Percentiles rank a stretch among this genome's conserved stretches.
phyloP scores from a whole-genome alignment of 2,888 invertebrate genomes.

The Lamellibrachia columna region DNA sequence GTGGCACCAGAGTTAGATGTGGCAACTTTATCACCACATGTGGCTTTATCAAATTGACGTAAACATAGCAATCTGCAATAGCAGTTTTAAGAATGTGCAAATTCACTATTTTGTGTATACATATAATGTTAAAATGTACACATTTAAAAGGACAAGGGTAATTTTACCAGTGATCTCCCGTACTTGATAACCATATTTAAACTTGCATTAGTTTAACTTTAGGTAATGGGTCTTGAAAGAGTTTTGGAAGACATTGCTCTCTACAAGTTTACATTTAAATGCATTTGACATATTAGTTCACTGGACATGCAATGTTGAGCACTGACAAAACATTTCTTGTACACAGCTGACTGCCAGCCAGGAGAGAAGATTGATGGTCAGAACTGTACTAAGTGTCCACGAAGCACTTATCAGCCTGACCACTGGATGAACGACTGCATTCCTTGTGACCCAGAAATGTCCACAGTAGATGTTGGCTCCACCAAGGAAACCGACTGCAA shows the following conservation, averaged over 20 bases:
- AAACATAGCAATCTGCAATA: not conserved
- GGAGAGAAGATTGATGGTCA: not conserved
- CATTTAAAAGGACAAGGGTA: no score
- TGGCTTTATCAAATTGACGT: not conserved
- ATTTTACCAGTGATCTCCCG: no score
- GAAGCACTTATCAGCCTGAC: not conserved
- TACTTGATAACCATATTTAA: no score
- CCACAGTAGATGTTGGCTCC: not conserved
- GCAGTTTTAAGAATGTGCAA: not conserved
- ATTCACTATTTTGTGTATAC: not conserved
- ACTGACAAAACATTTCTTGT: not conserved
- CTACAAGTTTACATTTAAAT: not conserved
- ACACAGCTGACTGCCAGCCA: slow-evolving; percentile 1
- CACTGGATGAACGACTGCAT: not conserved
- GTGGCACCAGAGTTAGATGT: not conserved
- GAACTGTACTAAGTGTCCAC: not conserved
- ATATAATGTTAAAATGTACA: not conserved
- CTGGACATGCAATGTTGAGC: not conserved
- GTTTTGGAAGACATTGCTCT: not conserved
- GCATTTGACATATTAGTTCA: not conserved
- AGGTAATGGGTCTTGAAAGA: no score
- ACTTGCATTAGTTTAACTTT: no score
- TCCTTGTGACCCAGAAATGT: not conserved
- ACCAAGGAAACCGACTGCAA: not conserved
- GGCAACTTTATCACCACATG: not conserved